Evolutionary conservation across 92 coral and sea anemone genomes (phyloP).

Genomic region (Plumapathes pennacea): DNA sequence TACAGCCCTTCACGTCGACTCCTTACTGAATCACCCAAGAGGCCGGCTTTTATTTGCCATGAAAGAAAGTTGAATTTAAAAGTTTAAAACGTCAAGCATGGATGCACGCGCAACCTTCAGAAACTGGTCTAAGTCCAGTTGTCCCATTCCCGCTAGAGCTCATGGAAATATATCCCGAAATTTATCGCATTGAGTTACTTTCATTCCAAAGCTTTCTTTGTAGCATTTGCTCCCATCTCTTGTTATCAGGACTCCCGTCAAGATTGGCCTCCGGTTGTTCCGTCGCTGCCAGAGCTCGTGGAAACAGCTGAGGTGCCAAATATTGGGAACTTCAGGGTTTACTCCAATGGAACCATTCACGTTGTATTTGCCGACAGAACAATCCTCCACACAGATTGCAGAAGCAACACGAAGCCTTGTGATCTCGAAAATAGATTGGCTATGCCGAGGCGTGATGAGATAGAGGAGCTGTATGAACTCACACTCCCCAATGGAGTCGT

Average conservation of each 20-base stretch:
- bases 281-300: conserved; percentile 19
- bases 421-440: conserved; percentile 4
- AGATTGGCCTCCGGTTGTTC: background rate
- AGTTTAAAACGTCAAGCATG: too few relatives aligned
- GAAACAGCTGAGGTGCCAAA: conserved; percentile 51
- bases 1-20: too few relatives aligned
- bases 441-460: conserved; percentile 6
- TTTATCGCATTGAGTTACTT: too few relatives aligned
- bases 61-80: too few relatives aligned
- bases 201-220: background rate
- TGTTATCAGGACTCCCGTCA: background rate
- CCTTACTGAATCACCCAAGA: too few relatives aligned
- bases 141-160: too few relatives aligned
- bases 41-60: too few relatives aligned
- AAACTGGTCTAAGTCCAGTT: too few relatives aligned
- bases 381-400: conserved; percentile 52
- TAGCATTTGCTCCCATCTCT: background rate
- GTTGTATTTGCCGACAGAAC: conserved; percentile 78
- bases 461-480: conserved; percentile 2
- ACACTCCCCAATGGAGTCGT: too few relatives aligned
- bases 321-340: conserved; percentile 75
- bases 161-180: too few relatives aligned
- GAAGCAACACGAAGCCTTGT: background rate
- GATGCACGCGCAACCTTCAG: too few relatives aligned
- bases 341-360: conserved; percentile 76